phyloP scores from a whole-genome alignment of 2,797 vertebrate species.

The Chelonia mydas region DNA sequence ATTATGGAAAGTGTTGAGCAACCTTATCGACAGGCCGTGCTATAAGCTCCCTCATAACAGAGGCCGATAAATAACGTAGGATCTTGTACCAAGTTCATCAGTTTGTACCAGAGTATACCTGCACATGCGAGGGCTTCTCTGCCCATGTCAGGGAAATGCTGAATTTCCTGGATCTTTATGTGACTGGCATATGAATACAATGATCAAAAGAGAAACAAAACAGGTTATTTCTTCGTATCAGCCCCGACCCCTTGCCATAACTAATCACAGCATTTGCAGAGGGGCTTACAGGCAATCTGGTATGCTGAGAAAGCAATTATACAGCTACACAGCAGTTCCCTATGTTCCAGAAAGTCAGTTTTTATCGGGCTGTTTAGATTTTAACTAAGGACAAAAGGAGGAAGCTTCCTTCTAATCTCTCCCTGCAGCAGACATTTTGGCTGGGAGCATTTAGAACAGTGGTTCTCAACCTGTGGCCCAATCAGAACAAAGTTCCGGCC shows the following conservation, averaged over 20 bases:
- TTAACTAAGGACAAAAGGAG: neutral
- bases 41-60: neutral
- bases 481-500: too few relatives aligned
- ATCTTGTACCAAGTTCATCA: neutral
- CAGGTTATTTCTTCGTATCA: fast-evolving
- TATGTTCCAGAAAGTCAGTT: neutral
- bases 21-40: neutral
- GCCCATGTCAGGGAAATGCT: neutral
- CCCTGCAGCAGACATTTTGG: neutral
- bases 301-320: neutral
- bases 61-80: neutral
- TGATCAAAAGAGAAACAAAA: neutral
- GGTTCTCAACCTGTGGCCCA: too few relatives aligned
- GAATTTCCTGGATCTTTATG: fast-evolving
- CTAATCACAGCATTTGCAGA: neutral
- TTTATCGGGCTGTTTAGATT: neutral
- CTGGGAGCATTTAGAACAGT: too few relatives aligned
- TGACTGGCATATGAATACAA: neutral
- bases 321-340: neutral
- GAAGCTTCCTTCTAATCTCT: neutral
- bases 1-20: neutral
- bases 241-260: neutral
- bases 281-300: neutral
- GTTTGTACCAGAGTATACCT: neutral
- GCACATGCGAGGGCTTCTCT: neutral